Evolutionary conservation across 2,797 vertebrate genomes (phyloP), one percentile per base, ranked within the genome.

Genomic region (Allobates femoralis): DNA sequence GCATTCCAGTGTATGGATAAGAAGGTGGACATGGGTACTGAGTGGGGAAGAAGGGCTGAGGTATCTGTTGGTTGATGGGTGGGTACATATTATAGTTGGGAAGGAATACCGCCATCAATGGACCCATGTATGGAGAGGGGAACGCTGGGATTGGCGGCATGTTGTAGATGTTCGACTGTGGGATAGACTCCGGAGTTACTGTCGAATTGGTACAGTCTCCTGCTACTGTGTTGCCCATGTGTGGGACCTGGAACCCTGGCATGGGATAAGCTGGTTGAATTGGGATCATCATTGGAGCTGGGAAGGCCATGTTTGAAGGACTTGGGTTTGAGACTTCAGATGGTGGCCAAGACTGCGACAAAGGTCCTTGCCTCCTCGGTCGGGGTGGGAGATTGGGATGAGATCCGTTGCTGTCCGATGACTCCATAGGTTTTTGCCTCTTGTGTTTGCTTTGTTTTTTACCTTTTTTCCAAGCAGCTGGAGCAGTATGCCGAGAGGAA

Each of bases 21-120:
- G 66, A 90, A 83, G 85, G 86, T 79, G 79, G 74, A 34, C 89
- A 90, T 67, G 92, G 46, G 16, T 62, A 89, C 81, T 93, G 94
- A 79, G 85, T 69, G 1, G 87, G 89, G 79, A 91, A 93, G 56
- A 91, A 89, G 2, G 88, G 75, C 1, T 88, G 91, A 62, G 91
- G 89, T 16, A 83, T 77, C 76, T 88, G 91, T 46, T 91, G 93
- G 60, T 92, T 90, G 83, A 94, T 85, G 0, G 92, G 94, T 75
- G 93, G 84, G 64, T 90, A 95, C 21, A 89, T 23, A n/a, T 94
- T 92, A 85, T 92, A 91, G 85, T 88, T 92, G 41, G 94, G 96
- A 60, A 97, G 92, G 78, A 97, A 90, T 16, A 97, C 86, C 26
- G 96, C 93, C 95, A 96, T 93, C 32, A 96, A 89, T 0, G 93